Evolutionary conservation across 2,113 vertebrate genomes (phyloP).

Genomic region (Alosa alosa): DNA sequence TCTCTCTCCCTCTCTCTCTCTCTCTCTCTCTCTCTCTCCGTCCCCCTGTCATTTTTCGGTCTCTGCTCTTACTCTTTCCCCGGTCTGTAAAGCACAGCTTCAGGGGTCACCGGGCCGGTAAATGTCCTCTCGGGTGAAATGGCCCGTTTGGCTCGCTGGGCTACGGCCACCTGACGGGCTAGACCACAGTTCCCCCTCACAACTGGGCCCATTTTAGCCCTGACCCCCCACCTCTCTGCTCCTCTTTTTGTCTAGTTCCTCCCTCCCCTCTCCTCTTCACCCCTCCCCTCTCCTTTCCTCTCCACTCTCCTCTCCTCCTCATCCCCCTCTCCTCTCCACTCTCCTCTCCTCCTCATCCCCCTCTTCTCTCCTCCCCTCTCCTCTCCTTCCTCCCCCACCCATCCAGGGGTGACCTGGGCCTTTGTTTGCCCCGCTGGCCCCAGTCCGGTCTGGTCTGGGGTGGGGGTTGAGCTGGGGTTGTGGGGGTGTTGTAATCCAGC

Average conservation of each 20-base stretch:
- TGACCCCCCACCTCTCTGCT: background rate
- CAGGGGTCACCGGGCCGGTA: background rate
- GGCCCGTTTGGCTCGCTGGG: background rate
- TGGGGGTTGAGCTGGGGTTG: background rate
- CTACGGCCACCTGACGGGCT: background rate
- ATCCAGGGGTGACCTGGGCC: background rate
- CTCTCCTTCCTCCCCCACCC: background rate
- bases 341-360: no score
- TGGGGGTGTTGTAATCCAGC: constrained; percentile 51
- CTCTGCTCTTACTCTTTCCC: background rate
- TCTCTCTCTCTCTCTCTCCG: background rate
- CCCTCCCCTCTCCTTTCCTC: background rate
- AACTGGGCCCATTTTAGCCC: background rate
- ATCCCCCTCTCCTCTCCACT: background rate
- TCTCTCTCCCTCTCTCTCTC: constrained; percentile 26
- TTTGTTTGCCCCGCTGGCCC: constrained; percentile 14
- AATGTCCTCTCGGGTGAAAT: constrained; percentile 10
- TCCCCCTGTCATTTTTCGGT: background rate
- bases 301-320: background rate
- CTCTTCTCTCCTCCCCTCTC: background rate
- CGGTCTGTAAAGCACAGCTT: background rate
- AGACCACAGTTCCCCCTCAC: background rate
- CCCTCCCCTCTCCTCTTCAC: background rate
- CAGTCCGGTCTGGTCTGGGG: background rate
- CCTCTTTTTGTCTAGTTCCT: background rate